phyloP scores from a whole-genome alignment of 1,140 invertebrate genomes.

The Ceratosolen solmsi region DNA sequence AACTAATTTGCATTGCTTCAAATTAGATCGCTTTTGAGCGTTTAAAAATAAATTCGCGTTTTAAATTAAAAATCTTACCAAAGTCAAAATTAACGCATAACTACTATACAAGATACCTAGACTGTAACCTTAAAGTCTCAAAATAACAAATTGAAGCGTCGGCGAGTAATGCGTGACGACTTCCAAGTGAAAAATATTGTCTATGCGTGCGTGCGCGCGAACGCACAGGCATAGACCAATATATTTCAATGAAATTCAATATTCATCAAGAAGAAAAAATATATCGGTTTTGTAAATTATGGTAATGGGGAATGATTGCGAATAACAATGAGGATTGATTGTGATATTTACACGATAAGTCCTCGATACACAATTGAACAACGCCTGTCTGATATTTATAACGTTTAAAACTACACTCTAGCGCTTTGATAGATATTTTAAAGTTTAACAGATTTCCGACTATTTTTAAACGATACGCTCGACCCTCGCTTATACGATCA shows the following conservation, averaged over 20 bases:
- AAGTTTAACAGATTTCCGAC: conserved; percentile 42
- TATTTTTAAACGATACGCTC: conserved; percentile 35
- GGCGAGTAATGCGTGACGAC: not conserved
- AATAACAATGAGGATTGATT: not conserved
- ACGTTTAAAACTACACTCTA: conserved; percentile 14
- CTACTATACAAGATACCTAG: too few relatives aligned
- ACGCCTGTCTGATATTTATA: conserved; percentile 37
- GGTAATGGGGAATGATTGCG: not conserved
- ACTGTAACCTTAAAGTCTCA: conserved; percentile 36
- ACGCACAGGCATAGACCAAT: too few relatives aligned
- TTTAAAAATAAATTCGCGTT: not conserved
- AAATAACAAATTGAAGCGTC: conserved; percentile 37
- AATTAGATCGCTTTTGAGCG: too few relatives aligned
- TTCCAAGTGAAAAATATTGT: not conserved
- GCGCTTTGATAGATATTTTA: conserved; percentile 40
- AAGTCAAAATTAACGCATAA: conserved; percentile 23
- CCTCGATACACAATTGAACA: not conserved
- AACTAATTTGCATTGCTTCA: too few relatives aligned
- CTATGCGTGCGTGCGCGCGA: too few relatives aligned
- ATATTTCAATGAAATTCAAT: conserved; percentile 33
- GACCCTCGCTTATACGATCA: not conserved
- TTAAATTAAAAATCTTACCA: conserved; percentile 19
- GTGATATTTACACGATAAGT: conserved; percentile 3
- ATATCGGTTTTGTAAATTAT: not conserved
- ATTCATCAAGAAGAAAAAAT: not conserved